Conservation (phyloP, 1,140 invertebrate genomes). For the Ceratina japonica region DNA sequence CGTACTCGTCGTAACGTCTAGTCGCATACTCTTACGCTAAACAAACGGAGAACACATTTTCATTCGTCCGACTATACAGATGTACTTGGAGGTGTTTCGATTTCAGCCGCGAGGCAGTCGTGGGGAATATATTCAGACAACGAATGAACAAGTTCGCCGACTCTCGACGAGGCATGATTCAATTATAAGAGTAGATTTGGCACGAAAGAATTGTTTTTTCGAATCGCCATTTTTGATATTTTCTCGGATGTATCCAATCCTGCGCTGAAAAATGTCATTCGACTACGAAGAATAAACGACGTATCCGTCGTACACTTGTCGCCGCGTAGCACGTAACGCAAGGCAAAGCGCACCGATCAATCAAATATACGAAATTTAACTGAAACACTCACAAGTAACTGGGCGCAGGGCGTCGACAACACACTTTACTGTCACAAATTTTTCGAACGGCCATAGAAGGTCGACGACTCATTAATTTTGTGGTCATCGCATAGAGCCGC, state of each 20-base stretch:
- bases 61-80: neutral
- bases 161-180: constrained; percentile 2
- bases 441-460: constrained; percentile 33
- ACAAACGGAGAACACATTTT: neutral
- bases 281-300: neutral
- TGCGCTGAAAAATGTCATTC: neutral
- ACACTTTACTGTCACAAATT: constrained; percentile 58
- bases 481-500: neutral
- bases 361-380: constrained; percentile 54
- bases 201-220: constrained; percentile 67
- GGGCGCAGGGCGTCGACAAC: constrained; percentile 75
- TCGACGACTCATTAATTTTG: neutral
- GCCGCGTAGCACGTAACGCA: neutral
- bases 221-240: constrained; percentile 71
- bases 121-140: constrained; percentile 3
- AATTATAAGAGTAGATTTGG: constrained; percentile 42
- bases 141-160: neutral
- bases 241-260: constrained; percentile 45
- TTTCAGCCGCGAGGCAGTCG: neutral
- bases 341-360: constrained; percentile 2
- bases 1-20: neutral
- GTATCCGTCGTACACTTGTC: neutral
- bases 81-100: neutral
- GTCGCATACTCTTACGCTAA: neutral
- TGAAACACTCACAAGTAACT: constrained; percentile 71